Percentiles rank a stretch among this genome's conserved stretches.
Evolutionary conservation across 2,113 vertebrate genomes (phyloP).

Genomic region (Corythoichthys intestinalis): DNA sequence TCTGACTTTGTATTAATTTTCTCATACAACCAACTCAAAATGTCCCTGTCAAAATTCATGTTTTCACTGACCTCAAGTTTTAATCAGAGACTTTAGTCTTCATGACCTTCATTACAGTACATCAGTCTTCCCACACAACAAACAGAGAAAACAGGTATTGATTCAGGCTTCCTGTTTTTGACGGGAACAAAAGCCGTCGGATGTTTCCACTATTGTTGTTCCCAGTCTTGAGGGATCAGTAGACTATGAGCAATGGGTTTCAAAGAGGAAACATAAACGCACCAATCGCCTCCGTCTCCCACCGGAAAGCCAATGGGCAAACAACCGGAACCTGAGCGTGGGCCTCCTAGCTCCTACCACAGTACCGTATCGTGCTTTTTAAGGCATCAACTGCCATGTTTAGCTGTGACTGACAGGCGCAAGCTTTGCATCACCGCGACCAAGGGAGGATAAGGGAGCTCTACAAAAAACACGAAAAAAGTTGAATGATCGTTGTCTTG

Average conservation of each 20-base stretch:
- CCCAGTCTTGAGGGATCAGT: slow-evolving; percentile 29
- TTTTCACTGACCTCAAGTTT: not conserved
- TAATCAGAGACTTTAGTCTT: not conserved
- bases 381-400: slow-evolving; percentile 50
- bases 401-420: slow-evolving; percentile 56
- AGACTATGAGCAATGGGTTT: slow-evolving; percentile 25
- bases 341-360: slow-evolving; percentile 41
- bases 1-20: no score
- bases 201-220: slow-evolving; percentile 32
- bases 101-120: slow-evolving; percentile 21
- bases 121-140: slow-evolving; percentile 13
- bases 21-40: not conserved
- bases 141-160: slow-evolving; percentile 45
- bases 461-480: slow-evolving; percentile 17
- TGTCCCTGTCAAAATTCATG: not conserved
- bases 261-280: slow-evolving; percentile 39
- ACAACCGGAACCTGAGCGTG: slow-evolving; percentile 22
- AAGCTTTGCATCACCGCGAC: slow-evolving; percentile 42
- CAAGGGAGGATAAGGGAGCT: not conserved
- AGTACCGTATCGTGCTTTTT: slow-evolving; percentile 53
- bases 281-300: slow-evolving; percentile 44
- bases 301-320: slow-evolving; percentile 40
- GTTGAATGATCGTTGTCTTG: slow-evolving; percentile 29
- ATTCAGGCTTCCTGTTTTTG: slow-evolving; percentile 41
- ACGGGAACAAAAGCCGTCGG: slow-evolving; percentile 21